Evolutionary conservation across 1,140 invertebrate genomes (phyloP), one percentile per base, ranked within the genome.

Genomic region (Trachymyrmex septentrionalis): DNA sequence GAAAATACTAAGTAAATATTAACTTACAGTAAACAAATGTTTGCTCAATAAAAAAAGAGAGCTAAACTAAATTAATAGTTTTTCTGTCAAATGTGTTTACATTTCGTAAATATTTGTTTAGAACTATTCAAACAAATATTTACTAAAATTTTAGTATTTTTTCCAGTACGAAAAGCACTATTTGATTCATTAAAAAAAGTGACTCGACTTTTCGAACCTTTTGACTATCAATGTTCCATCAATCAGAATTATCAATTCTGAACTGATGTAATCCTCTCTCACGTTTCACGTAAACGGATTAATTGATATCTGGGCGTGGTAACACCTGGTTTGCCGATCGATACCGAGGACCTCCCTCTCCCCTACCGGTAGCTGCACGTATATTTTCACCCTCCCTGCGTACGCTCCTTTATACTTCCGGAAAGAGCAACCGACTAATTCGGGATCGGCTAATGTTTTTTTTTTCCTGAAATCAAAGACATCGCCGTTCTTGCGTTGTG

Each of bases 241-340:
- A 64, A 80, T 38, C 57, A 16, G 1, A 6, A 3, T 19, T n/a
- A 57, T 44, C 30, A 55, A 38, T 73, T 7, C 21, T 73, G 6
- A 59, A 59, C 5, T 30, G 30, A 1, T 16, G n/a, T n/a, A 19
- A 38, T 38, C 27, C 12, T 73, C 38, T 72, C 21, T 38, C 44
- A 30, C 27, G 27, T 61, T 67, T 71, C 48, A 69, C 30, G 30
- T 81, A 9, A 77, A 27, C 27, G 57, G 21, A 76, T 91, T 93
- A 93, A 94, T 94, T 93, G 92, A 92, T 86, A 86, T 67, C 88
- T 91, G 92, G 92, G 92, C 90, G 92, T 94, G 92, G 92, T 93
- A 75, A 91, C 90, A 94, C 92, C 93, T 92, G 91, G 88, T 86
- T 64, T 77, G 88, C 88, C 87, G 91, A 93, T 93, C 92, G 86